These are phyloP conservation scores for Pyrgilauda ruficollis DNA, from an alignment of 2,113 vertebrate species.

Conservation along the genomic window DNA sequence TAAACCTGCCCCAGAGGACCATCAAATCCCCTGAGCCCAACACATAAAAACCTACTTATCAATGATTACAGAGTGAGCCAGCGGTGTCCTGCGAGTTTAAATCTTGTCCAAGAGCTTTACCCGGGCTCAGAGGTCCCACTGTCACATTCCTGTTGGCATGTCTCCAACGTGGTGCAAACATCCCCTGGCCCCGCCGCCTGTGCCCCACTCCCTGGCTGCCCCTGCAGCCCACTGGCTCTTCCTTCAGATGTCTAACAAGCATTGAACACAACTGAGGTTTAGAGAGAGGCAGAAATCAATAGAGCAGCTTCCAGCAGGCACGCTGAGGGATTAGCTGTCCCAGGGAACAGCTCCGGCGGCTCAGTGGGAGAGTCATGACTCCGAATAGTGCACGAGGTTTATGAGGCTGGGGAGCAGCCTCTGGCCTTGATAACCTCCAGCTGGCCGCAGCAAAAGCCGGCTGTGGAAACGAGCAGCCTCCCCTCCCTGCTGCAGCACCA, in stretches of 20 bases:
- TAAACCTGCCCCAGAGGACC: background rate
- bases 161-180: conserved; percentile 25
- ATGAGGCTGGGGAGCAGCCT: conserved; percentile 71
- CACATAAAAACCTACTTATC: background rate
- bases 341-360: conserved; percentile 72
- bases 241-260: conserved; percentile 82
- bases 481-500: background rate
- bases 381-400: conserved; percentile 78
- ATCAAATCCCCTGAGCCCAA: background rate
- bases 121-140: background rate
- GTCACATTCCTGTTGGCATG: background rate
- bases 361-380: conserved; percentile 80
- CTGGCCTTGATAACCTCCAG: conserved; percentile 68
- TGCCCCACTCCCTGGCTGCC: conserved; percentile 65
- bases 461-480: background rate
- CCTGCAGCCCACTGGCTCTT: conserved; percentile 74
- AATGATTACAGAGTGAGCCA: background rate
- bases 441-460: conserved; percentile 40
- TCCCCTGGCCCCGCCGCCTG: conserved; percentile 53
- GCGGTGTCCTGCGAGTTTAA: background rate
- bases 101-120: background rate
- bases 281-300: conserved; percentile 86
- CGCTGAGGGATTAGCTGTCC: conserved; percentile 81
- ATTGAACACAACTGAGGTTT: conserved; percentile 78
- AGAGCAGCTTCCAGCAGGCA: conserved; percentile 76